These are phyloP conservation scores for Microtus richardsoni DNA, from an alignment of 2,113 vertebrate genomes.

Conservation along the genomic window DNA sequence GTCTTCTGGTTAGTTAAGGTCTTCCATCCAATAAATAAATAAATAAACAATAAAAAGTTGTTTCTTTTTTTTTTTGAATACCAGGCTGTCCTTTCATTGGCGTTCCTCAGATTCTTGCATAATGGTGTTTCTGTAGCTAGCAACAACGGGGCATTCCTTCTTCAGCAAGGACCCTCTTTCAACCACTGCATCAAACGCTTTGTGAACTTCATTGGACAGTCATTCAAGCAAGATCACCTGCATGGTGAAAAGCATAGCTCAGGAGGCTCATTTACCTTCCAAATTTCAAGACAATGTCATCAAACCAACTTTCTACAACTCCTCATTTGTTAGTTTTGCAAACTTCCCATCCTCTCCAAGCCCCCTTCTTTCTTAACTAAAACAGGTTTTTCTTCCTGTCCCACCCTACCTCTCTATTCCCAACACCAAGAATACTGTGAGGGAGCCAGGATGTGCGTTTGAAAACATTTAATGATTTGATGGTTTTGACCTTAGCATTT, in stretches of 20 bases:
- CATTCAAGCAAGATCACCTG: not conserved
- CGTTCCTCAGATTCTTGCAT: constrained; percentile 57
- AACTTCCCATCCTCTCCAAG: not conserved
- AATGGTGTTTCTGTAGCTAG: constrained; percentile 48
- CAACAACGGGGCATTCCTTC: not conserved
- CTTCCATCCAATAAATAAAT: no score
- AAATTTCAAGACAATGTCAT: not conserved
- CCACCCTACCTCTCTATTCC: not conserved
- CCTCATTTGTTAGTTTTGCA: not conserved
- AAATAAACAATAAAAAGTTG: not conserved
- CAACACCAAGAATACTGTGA: not conserved
- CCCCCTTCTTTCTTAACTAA: not conserved
- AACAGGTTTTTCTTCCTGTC: not conserved
- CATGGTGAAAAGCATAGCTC: not conserved
- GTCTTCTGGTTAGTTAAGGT: not conserved
- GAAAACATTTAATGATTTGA: constrained; percentile 35
- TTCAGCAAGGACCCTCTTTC: not conserved
- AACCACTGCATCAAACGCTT: not conserved
- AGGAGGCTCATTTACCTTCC: not conserved
- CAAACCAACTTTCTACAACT: not conserved
- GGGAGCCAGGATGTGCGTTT: not conserved
- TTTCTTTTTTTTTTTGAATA: constrained; percentile 61
- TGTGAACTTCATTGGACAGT: not conserved
- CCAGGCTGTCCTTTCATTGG: constrained; percentile 25
- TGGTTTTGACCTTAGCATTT: constrained; percentile 4